Conservation (phyloP, 1,140 invertebrate species). For the Zeugodacus cucurbitae region DNA sequence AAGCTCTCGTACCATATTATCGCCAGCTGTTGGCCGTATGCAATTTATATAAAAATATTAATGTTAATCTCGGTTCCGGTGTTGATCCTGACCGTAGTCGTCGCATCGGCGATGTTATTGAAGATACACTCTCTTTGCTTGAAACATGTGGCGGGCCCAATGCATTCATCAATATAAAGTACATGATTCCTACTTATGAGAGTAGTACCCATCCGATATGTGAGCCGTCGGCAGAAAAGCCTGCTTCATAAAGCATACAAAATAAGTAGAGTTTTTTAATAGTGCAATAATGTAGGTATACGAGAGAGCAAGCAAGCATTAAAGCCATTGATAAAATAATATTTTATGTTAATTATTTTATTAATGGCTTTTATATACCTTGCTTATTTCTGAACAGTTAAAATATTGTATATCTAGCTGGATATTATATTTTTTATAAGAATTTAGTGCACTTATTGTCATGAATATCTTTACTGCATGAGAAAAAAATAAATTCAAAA, state of each 20-base stretch:
- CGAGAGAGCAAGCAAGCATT: background rate
- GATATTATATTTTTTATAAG: background rate
- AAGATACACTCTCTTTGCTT: slow-evolving; percentile 91
- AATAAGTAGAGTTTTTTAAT: background rate
- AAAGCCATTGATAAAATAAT: background rate
- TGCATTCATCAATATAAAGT: slow-evolving; percentile 97
- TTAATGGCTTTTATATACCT: background rate
- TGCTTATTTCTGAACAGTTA: background rate
- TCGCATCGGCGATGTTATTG: slow-evolving; percentile 89
- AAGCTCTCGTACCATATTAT: slow-evolving; percentile 92
- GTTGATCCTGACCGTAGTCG: slow-evolving; percentile 84
- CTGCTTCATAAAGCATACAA: background rate
- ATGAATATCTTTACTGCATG: background rate
- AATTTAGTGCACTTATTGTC: background rate
- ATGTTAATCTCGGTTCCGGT: slow-evolving; percentile 81
- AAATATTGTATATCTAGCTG: background rate
- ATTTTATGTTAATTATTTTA: background rate
- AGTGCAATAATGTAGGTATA: background rate
- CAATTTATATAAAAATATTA: slow-evolving; percentile 90
- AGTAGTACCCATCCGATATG: slow-evolving; percentile 76
- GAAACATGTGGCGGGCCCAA: slow-evolving; percentile 91
- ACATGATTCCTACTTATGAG: slow-evolving; percentile 96
- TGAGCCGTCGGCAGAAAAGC: slow-evolving; percentile 33
- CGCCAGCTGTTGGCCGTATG: slow-evolving; percentile 89
- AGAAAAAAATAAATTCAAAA: slow-evolving; percentile 1